phyloP scores from a whole-genome alignment of 2,888 invertebrate genomes.

The Mimas tiliae region DNA sequence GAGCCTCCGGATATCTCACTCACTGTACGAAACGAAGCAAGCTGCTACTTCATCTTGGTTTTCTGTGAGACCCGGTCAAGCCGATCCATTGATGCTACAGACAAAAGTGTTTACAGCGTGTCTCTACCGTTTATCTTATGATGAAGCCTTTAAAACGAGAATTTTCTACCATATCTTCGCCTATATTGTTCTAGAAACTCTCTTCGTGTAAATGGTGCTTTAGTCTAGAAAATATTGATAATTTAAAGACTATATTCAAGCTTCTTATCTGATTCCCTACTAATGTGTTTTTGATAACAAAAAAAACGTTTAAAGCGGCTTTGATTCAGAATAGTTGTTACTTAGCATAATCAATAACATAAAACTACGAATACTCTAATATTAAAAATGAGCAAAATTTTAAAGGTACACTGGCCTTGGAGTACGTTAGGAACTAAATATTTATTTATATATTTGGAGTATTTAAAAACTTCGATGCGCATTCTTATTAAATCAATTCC shows the following conservation, averaged over 20 bases:
- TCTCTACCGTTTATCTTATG: too few relatives aligned
- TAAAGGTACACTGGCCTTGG: conserved; percentile 23
- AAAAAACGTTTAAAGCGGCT: conserved; percentile 10
- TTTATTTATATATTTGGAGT: conserved; percentile 13
- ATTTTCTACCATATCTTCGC: too few relatives aligned
- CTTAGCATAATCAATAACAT: conserved; percentile 17
- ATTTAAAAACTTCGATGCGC: conserved; percentile 17
- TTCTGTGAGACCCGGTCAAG: too few relatives aligned
- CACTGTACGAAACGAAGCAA: too few relatives aligned
- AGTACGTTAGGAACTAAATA: conserved; percentile 22
- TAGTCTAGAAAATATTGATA: not conserved
- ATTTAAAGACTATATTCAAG: not conserved
- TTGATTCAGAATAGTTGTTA: conserved; percentile 18
- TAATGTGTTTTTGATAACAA: not conserved
- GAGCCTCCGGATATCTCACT: too few relatives aligned
- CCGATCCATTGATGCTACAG: too few relatives aligned
- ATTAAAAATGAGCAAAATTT: conserved; percentile 25
- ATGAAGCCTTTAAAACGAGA: too few relatives aligned
- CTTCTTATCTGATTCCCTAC: not conserved
- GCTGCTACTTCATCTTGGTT: too few relatives aligned
- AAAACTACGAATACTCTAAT: conserved; percentile 12
- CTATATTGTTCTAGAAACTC: too few relatives aligned
- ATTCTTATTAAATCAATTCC: conserved; percentile 21
- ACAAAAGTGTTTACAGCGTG: too few relatives aligned
- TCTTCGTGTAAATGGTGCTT: too few relatives aligned